A percentile compares a stretch with the other conserved stretches of the same genome.
Conservation (phyloP, 1,140 invertebrate genomes). For the Hypsibius dujardini region DNA sequence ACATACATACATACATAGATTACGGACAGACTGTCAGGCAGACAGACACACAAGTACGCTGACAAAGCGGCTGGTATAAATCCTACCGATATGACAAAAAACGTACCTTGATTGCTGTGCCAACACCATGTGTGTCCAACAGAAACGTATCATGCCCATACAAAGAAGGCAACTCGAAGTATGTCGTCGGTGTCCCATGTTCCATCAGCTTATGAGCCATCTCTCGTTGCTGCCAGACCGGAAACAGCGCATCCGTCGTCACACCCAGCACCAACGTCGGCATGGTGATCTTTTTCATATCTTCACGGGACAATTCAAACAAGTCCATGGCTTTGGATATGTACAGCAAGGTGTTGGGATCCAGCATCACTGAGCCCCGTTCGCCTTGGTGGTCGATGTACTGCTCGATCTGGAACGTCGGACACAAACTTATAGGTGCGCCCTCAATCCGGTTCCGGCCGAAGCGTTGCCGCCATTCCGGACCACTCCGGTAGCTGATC, state of each 20-base stretch:
- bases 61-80: too few relatives aligned
- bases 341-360: constrained; percentile 34
- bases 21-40: too few relatives aligned
- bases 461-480: constrained; percentile 33
- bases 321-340: constrained; percentile 36
- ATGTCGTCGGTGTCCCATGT: constrained; percentile 24
- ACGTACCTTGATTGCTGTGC: constrained; percentile 32
- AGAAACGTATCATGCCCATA: constrained; percentile 36
- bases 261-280: constrained; percentile 33
- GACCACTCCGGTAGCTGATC: constrained; percentile 34
- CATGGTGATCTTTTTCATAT: constrained; percentile 28
- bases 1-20: too few relatives aligned
- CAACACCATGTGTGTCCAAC: constrained; percentile 33
- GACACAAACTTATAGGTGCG: constrained; percentile 27
- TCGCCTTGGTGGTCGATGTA: constrained; percentile 35
- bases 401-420: constrained; percentile 33
- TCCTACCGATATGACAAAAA: too few relatives aligned
- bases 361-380: constrained; percentile 31
- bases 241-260: constrained; percentile 34
- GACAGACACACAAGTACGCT: too few relatives aligned
- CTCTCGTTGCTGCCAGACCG: constrained; percentile 32
- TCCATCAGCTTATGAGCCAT: constrained; percentile 28
- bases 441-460: constrained; percentile 27
- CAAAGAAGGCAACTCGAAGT: constrained; percentile 21
- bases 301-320: constrained; percentile 31